Base-by-base conservation (phyloP, 2,888 invertebrate genomes). In the Augiades crinisus region DNA sequence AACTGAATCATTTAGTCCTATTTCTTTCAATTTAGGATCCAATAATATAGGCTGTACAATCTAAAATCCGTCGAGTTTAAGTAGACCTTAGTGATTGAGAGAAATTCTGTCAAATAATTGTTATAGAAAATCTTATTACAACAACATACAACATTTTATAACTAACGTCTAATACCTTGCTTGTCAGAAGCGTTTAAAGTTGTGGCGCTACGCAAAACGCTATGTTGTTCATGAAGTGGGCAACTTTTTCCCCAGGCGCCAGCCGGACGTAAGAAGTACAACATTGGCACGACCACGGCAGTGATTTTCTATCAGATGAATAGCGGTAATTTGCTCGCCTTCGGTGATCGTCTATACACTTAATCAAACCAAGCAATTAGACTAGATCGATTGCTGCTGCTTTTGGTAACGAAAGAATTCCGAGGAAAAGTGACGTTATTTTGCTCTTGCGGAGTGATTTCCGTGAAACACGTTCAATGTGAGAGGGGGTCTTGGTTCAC, bases 141-240 rank as follows among this genome's bases (percentile, higher is more conserved):
- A n/a, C n/a, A n/a, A 24, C 34, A 22, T 13, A 14, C 21, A 12
- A 31, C 47, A 47, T 60, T 53, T 65, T 67, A 71, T 75, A 77
- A 75, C 72, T 65, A 68, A 66, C 64, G 41, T 27, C 41, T 34
- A 41, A 49, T 43, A 49, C 27, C 43, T 50, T 71, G 70, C 65
- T 66, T 61, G 56, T 55, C 56, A 56, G 49, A 49, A 34, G 41
- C 30, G 49, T 41, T 55, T 41, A 55, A 49, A 40, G 40, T 47
- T 40, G 67, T 79, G 81, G 80, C 63, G 77, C 72, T 81, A 81
- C 70, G 81, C 70, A 78, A 81, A 84, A 84, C 75, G 79, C 78
- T 71, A 81, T 77, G 76, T 67, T 64, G 71, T 73, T 71, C 65
- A 63, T 62, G 63, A 67, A 69, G 70, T 64, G 66, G 63, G 60